Evolutionary conservation across 2,113 vertebrate species (phyloP).

Genomic region (Rafetus swinhoei): DNA sequence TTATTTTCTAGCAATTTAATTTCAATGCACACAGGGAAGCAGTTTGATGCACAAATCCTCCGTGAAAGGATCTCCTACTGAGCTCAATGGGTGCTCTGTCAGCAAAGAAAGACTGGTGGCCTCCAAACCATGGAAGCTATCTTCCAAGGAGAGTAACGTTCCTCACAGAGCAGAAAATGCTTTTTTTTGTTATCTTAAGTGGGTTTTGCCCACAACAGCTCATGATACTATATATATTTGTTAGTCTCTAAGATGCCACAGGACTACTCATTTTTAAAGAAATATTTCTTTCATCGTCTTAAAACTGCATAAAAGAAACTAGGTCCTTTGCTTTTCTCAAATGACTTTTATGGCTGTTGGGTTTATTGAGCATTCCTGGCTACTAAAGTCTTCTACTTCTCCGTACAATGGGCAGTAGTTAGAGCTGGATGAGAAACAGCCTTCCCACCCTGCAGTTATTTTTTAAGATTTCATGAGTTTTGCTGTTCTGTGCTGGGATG

Average conservation of each 20-base stretch:
- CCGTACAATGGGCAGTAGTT: background rate
- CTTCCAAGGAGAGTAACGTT: background rate
- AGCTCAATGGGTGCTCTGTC: background rate
- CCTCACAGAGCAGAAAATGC: background rate
- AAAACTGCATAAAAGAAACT: background rate
- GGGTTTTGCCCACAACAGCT: too few species aligned
- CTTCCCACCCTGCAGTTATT: background rate
- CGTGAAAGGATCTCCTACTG: background rate
- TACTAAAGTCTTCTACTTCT: background rate
- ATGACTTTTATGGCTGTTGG: background rate
- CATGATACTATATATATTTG: too few species aligned
- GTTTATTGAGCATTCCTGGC: background rate
- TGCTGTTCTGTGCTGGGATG: background rate
- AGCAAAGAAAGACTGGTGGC: background rate
- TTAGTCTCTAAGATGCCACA: too few species aligned
- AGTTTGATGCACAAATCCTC: background rate
- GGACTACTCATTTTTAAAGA: background rate
- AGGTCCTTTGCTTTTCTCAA: background rate
- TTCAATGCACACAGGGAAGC: background rate
- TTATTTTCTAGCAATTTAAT: conserved; percentile 7
- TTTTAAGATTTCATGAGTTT: background rate
- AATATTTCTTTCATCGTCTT: conserved; percentile 14
- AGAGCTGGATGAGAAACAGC: background rate
- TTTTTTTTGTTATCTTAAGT: fast-evolving
- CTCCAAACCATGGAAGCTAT: background rate